Evolutionary conservation across 1,140 invertebrate genomes (phyloP), one percentile per base, ranked within the genome.

Genomic region (Panulirus ornatus): DNA sequence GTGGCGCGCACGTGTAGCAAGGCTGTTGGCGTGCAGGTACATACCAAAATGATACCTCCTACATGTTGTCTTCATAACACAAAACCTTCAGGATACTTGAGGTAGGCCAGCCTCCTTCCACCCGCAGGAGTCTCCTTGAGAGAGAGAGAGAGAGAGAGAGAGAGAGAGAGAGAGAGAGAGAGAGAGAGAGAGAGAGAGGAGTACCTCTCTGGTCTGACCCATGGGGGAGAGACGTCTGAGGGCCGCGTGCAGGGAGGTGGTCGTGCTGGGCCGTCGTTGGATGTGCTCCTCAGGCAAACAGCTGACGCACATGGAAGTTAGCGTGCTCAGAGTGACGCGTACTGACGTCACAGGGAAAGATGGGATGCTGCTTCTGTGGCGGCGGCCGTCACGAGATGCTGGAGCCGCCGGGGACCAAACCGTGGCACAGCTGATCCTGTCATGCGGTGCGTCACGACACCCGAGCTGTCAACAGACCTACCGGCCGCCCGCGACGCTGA

Each of bases 261-360:
- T 86, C 84, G 70, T 86, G 84, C 47, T 47, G 71, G n/a, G 34
- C n/a, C 2, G 84, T 47, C 84, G 71, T 76, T 86, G 84, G 71
- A 34, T 22, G 38, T 63, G 84, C 16, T 44, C 71, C 34, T 30
- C 71, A 40, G 70, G 84, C 70, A 76, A 86, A 86, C 84, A 86
- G 71, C 84, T 78, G 84, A 76, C 47, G 47, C 84, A 86, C 84
- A 86, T 86, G 84, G 71, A 86, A 86, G 71, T 11, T 86, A 51
- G 84, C 84, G 84, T 86, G 84, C 30, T 0, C 36, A 70, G 40
- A 36, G 84, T 51, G 84, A 36, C 44, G 70, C 27, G 84, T 2
- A 11, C 14, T 75, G 73, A 76, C 71, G 70, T 54, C 47, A 76
- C 22, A 34, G 70, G 47, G 73, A 36, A 84, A 84, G 63, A 63